These are phyloP conservation scores for Erpetoichthys calabaricus DNA, from an alignment of 2,797 vertebrate genomes.

Conservation along the genomic window DNA sequence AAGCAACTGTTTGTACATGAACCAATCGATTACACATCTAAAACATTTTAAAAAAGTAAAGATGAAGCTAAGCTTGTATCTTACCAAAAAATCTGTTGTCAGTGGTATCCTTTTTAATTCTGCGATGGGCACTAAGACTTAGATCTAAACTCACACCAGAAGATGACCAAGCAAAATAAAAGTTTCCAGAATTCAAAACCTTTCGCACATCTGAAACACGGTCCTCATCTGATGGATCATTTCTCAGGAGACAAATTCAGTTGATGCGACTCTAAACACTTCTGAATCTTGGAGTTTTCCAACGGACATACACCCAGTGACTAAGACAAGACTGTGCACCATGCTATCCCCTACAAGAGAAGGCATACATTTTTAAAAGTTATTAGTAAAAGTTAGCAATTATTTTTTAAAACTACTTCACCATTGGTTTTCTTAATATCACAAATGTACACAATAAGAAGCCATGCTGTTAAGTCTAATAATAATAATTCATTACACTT, in stretches of 20 bases:
- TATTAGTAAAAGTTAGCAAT: slow-evolving; percentile 3
- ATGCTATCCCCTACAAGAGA: slow-evolving; percentile 69
- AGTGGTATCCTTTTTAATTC: slow-evolving; percentile 76
- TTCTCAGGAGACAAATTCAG: slow-evolving; percentile 83
- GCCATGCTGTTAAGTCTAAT: too few species aligned
- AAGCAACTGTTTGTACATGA: too few species aligned
- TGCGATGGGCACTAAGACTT: slow-evolving; percentile 85
- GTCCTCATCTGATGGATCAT: slow-evolving; percentile 79
- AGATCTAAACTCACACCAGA: slow-evolving; percentile 78
- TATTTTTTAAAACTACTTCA: slow-evolving; percentile 5
- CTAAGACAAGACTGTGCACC: slow-evolving; percentile 86
- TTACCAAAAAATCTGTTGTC: slow-evolving; percentile 95
- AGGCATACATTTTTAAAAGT: slow-evolving; percentile 4
- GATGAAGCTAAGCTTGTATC: slow-evolving; percentile 15
- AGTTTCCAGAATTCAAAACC: slow-evolving; percentile 86
- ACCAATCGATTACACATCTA: too few species aligned
- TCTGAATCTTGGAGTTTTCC: slow-evolving; percentile 96
- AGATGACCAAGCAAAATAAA: slow-evolving; percentile 93
- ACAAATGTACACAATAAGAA: too few species aligned
- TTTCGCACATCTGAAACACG: slow-evolving; percentile 84
- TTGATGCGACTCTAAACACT: slow-evolving; percentile 92
- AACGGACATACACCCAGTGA: slow-evolving; percentile 93
- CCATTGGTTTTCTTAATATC: slow-evolving; percentile 1
- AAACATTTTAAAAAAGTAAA: not conserved
- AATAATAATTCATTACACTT: too few species aligned